Evolutionary conservation across 2,888 invertebrate genomes (phyloP), one percentile per base, ranked within the genome.

Genomic region (Acanthacorydalis orientalis): DNA sequence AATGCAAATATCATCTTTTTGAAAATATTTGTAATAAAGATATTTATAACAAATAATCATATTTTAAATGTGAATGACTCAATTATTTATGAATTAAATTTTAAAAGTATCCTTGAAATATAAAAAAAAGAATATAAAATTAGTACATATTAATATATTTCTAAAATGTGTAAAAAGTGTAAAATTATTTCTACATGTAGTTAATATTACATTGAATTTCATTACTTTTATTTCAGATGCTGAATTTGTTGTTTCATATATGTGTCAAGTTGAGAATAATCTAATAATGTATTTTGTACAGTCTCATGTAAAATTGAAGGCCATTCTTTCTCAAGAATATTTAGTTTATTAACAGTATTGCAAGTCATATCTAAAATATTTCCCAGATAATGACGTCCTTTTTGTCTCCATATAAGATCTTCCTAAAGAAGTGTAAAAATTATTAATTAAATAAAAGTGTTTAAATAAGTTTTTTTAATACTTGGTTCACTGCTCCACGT

Each of bases 211-310:
- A 23, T 6, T 4, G 23, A 23, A 23, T 23, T n/a, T 23, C 23
- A 23, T 23, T 23, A 23, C 23, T 23, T 23, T 53, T 70, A 69
- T 56, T 64, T 67, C 53, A 77, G 64, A 64, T 71, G 65, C 56
- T 69, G 68, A 64, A 78, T 70, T 62, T 75, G 73, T 50, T 71
- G 74, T 60, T 85, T 83, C 65, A 87, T 80, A 61, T 89, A 89
- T 48, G 73, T 67, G 59, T 87, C 82, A 70, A 88, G 74, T 55
- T 88, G 76, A n/a, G 82, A 75, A 60, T 83, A 89, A 63, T 89
- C 89, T 50, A 75, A 70, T 50, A 90, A 67, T 11, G 85, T 82
- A 54, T 84, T 81, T 56, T 80, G 77, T 52, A 89, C 77, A 64
- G 87, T 77, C 59, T 85, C 83, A 42, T 79, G 69, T 54, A 90